Evolutionary conservation across 2,113 vertebrate species (phyloP).

Genomic region (Vireo altiloquus): DNA sequence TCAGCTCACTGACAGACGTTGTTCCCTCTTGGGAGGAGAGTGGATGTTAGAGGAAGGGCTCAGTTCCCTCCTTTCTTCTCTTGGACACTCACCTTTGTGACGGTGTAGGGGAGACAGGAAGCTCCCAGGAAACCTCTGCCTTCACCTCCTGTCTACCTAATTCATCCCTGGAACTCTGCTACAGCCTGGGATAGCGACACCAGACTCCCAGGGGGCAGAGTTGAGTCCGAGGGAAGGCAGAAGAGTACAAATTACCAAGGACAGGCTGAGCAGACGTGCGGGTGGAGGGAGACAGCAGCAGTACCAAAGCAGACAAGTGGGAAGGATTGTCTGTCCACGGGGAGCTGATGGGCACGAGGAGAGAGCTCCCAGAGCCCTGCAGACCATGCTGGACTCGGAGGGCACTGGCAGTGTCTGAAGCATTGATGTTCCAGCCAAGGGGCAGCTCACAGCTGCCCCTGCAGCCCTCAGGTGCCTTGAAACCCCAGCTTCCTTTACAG

Average conservation of each 20-base stretch:
- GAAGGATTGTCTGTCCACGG: neutral
- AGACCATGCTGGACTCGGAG: accelerated
- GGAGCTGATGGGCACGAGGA: neutral
- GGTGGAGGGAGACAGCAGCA: neutral
- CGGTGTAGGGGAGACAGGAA: neutral
- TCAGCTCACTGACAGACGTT: neutral
- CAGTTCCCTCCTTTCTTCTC: neutral
- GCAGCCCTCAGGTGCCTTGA: neutral
- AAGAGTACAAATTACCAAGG: neutral
- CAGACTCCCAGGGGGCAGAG: neutral
- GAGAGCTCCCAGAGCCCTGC: neutral
- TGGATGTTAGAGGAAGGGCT: neutral
- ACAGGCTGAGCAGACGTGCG: neutral
- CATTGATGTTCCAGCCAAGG: neutral
- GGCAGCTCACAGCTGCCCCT: neutral
- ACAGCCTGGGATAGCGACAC: neutral
- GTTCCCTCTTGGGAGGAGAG: neutral
- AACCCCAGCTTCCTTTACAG: neutral
- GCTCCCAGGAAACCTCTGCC: neutral
- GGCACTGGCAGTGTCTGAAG: neutral
- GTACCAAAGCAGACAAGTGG: neutral
- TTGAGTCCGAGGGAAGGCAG: neutral
- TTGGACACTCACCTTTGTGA: neutral
- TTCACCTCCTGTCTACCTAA: neutral
- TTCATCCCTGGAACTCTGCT: neutral